Conservation (phyloP, 1,140 invertebrate species). For the Lerema accius region DNA sequence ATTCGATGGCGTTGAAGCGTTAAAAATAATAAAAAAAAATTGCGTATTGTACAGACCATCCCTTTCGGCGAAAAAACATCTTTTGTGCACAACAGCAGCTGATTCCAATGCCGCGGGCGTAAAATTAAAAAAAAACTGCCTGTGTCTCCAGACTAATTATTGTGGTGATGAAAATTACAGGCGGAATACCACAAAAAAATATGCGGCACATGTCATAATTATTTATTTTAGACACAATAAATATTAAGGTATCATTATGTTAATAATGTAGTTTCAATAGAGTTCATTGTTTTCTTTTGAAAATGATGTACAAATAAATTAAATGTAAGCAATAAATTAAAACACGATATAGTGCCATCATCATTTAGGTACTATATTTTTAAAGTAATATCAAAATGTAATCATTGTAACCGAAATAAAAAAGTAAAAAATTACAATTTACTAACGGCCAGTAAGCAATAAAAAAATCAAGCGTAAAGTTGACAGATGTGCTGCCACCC, state of each 20-base stretch:
- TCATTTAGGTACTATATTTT: no score
- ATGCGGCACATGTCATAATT: neutral
- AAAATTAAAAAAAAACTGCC: slow-evolving; percentile 37
- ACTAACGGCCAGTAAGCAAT: slow-evolving; percentile 7
- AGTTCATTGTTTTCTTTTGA: no score
- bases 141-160: slow-evolving; percentile 35
- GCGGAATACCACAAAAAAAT: neutral
- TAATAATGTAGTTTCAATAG: no score
- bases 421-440: no score
- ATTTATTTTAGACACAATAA: neutral
- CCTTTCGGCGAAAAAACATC: slow-evolving; percentile 38
- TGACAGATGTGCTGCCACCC: slow-evolving; percentile 21
- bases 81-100: slow-evolving; percentile 36
- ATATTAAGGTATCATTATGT: no score
- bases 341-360: no score
- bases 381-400: slow-evolving; percentile 3
- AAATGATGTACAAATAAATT: no score
- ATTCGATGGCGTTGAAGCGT: neutral
- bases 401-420: neutral
- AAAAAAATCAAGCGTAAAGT: slow-evolving; percentile 20
- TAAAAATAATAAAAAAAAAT: slow-evolving; percentile 35
- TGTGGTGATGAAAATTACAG: slow-evolving; percentile 22
- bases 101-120: slow-evolving; percentile 31
- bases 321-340: no score
- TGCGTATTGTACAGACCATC: slow-evolving; percentile 30